phyloP scores from a whole-genome alignment of 2,888 invertebrate genomes.

The Ethmia dodecea region DNA sequence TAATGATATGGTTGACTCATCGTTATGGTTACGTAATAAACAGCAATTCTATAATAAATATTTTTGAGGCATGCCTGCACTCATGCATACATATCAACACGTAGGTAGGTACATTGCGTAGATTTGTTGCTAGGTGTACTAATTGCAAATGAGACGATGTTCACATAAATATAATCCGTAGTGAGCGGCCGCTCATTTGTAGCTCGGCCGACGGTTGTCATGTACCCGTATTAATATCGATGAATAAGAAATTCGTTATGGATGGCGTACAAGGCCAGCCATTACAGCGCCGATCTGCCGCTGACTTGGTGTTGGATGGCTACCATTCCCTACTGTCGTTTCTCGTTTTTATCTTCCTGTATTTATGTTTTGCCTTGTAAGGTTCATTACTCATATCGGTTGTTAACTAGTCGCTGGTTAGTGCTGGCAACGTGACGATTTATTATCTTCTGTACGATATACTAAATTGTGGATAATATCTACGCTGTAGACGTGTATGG shows the following conservation, averaged over 20 bases:
- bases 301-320: constrained; percentile 44
- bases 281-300: constrained; percentile 56
- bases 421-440: constrained; percentile 29
- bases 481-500: no score
- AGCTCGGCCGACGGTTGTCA: constrained; percentile 66
- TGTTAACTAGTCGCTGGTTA: constrained; percentile 16
- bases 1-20: no score
- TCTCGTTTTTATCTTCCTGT: constrained; percentile 55
- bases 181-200: constrained; percentile 71
- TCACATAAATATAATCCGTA: constrained; percentile 70
- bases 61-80: no score
- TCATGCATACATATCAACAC: no score
- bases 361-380: constrained; percentile 50
- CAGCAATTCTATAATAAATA: no score
- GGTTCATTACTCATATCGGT: constrained; percentile 41
- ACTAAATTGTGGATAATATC: no score
- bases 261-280: constrained; percentile 69
- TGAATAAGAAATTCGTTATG: constrained; percentile 77
- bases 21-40: no score
- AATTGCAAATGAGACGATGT: constrained; percentile 68
- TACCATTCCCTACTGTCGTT: constrained; percentile 57
- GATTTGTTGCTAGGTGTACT: constrained; percentile 44
- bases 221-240: constrained; percentile 73
- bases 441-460: no score
- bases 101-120: no score